Evolutionary conservation across 2,888 invertebrate genomes (phyloP), one percentile per base, ranked within the genome.

Genomic region (Sinodicranocentrus sp.): DNA sequence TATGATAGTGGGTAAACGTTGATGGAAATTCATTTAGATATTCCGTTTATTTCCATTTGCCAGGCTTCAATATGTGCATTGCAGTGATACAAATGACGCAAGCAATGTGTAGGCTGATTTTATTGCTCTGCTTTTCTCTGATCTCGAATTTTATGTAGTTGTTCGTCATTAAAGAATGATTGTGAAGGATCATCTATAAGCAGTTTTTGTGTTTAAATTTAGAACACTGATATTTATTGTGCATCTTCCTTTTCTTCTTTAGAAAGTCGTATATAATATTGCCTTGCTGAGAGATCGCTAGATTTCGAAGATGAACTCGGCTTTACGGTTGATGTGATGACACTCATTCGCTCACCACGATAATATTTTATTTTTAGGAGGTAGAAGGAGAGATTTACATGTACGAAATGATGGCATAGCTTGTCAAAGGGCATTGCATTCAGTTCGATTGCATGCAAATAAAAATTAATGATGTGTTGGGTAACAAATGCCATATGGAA

Each of bases 371-470:
- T n/a, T n/a, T n/a, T n/a, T n/a, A n/a, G n/a, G n/a, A n/a, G n/a
- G n/a, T n/a, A n/a, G n/a, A n/a, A n/a, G n/a, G n/a, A n/a, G n/a
- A n/a, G n/a, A n/a, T n/a, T n/a, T n/a, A n/a, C n/a, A n/a, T n/a
- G n/a, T n/a, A n/a, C n/a, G n/a, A n/a, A n/a, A n/a, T 63, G 76
- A 76, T 76, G 76, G 54, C 67, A 67, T 39, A 67, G 17, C 65
- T 43, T 65, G 76, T 76, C 65, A 67, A 67, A 76, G 65, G 65
- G 75, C 75, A 76, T 33, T 65, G 52, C 28, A 63, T n/a, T 73
- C 63, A 63, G 33, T 44, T 13, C 13, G 39, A 28, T 25, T 2
- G 17, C 43, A 43, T 10, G 15, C 10, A 44, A 67, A 44, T 33
- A 71, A 73, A 61, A 61, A 48, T 44, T 63, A 72, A 72, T 72